phyloP scores from a whole-genome alignment of 2,888 invertebrate species.

The Dioctria linearis region DNA sequence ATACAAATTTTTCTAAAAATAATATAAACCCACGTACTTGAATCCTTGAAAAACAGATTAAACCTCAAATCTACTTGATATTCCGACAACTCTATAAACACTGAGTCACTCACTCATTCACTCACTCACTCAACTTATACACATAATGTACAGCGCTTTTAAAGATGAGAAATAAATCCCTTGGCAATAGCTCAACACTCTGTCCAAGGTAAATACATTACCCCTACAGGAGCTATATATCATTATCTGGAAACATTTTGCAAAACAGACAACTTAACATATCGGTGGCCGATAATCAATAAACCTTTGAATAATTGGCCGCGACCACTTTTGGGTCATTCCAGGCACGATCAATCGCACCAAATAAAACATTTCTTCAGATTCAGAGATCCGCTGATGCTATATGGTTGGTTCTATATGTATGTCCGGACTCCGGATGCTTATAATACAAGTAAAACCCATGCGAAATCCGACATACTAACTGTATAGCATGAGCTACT shows the following conservation, averaged over 20 bases:
- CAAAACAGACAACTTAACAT: constrained; percentile 55
- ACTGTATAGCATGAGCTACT: not conserved
- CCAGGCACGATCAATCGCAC: constrained; percentile 56
- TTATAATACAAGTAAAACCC: too few relatives aligned
- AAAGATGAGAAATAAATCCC: too few relatives aligned
- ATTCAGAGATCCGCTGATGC: constrained; percentile 19
- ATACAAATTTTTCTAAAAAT: too few relatives aligned
- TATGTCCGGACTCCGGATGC: too few relatives aligned
- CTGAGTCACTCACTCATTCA: not conserved
- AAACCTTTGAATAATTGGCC: constrained; percentile 58
- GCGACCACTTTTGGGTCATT: constrained; percentile 58
- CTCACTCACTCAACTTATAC: too few relatives aligned
- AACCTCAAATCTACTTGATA: not conserved
- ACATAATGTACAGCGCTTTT: too few relatives aligned
- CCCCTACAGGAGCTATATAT: too few relatives aligned
- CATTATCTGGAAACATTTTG: constrained; percentile 39
- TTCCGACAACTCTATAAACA: constrained; percentile 35
- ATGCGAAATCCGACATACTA: not conserved
- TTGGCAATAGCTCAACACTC: too few relatives aligned
- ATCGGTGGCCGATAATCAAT: constrained; percentile 55
- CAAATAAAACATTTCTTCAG: constrained; percentile 55
- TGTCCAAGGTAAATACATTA: too few relatives aligned
- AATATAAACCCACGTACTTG: too few relatives aligned
- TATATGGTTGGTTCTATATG: not conserved
- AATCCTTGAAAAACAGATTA: too few relatives aligned